A percentile compares a stretch with the other conserved stretches of the same genome.
Conservation (phyloP, 2,113 vertebrate species). For the Himantopus leucocephalus region DNA sequence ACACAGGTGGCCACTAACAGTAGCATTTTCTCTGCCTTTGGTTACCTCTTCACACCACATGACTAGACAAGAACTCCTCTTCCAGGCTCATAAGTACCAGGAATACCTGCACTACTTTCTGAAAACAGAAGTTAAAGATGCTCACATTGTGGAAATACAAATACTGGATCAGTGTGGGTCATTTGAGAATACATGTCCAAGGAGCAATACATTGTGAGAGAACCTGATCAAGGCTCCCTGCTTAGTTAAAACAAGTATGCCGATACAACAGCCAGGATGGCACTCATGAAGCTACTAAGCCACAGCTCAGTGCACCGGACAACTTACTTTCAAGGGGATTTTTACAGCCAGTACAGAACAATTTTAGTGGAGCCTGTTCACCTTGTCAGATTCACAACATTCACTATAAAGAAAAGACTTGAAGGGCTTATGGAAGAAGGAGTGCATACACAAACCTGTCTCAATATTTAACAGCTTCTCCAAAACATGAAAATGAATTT, state of each 20-base stretch:
- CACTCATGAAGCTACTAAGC: background rate
- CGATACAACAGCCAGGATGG: background rate
- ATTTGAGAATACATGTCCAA: background rate
- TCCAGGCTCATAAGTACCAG: background rate
- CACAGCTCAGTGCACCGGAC: background rate
- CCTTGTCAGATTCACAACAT: background rate
- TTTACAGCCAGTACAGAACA: background rate
- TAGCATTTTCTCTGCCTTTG: background rate
- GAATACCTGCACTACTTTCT: background rate
- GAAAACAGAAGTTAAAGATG: background rate
- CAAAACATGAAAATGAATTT: background rate
- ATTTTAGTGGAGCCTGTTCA: background rate
- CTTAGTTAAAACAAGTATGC: background rate
- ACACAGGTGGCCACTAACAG: background rate
- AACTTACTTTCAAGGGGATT: background rate
- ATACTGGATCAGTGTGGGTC: accelerated
- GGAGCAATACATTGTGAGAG: background rate
- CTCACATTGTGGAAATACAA: background rate
- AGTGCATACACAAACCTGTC: background rate
- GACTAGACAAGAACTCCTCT: background rate
- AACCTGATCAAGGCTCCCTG: background rate
- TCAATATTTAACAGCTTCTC: background rate
- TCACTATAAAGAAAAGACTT: background rate
- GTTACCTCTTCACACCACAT: background rate
- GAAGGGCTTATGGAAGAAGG: background rate